These are phyloP conservation scores for Blomia tropicalis DNA, from an alignment of 2,888 invertebrate species.

Conservation along the genomic window DNA sequence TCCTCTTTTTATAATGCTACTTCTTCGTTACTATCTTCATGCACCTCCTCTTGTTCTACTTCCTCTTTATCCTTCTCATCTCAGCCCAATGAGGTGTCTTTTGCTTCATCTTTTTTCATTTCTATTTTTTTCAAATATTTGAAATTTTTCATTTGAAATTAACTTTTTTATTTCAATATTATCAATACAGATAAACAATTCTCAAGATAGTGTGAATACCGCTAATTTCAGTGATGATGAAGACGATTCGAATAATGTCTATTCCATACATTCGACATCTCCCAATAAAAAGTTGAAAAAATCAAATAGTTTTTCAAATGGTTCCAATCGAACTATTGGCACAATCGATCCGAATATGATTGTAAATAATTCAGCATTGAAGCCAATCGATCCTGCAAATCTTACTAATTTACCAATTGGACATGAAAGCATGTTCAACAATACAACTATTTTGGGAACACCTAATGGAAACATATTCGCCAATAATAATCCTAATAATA, in stretches of 20 bases:
- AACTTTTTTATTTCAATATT: background rate
- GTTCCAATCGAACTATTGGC: background rate
- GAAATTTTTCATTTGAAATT: background rate
- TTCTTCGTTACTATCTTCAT: slow-evolving; percentile 3
- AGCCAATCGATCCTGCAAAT: background rate
- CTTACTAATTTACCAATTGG: background rate
- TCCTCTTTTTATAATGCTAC: background rate
- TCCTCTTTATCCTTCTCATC: background rate
- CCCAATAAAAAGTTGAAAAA: slow-evolving; percentile 18
- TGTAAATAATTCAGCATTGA: background rate
- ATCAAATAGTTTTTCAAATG: slow-evolving; percentile 3
- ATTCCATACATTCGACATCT: slow-evolving; percentile 29
- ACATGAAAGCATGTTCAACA: background rate
- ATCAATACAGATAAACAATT: background rate
- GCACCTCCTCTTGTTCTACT: background rate
- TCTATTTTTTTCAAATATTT: background rate
- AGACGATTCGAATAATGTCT: slow-evolving; percentile 41
- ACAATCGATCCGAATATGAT: background rate
- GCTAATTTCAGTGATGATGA: slow-evolving; percentile 73
- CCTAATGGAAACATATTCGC: background rate
- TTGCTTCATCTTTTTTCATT: background rate
- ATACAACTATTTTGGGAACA: too few relatives aligned
- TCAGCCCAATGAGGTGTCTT: background rate
- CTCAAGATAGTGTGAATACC: slow-evolving; percentile 38
- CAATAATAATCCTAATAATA: background rate